A percentile compares a stretch with the other conserved stretches of the same genome.
Evolutionary conservation across 2,888 invertebrate species (phyloP).

Genomic region (Helleia helle): DNA sequence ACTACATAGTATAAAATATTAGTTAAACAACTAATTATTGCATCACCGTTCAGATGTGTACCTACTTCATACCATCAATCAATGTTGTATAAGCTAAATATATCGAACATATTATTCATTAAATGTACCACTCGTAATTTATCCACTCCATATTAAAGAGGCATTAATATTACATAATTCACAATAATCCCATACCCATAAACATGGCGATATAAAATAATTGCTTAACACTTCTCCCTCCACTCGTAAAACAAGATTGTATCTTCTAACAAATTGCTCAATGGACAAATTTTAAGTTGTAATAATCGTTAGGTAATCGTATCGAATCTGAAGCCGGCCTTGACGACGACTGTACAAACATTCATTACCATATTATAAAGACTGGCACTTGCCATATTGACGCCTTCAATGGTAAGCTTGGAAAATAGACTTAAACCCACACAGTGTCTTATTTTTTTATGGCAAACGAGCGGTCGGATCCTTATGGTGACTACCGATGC

Average conservation of each 20-base stretch:
- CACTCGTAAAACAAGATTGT: neutral
- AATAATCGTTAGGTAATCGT: neutral
- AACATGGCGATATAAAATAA: neutral
- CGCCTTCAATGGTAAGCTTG: neutral
- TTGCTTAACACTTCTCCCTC: neutral
- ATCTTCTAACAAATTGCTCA: neutral
- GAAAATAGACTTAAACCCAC: no score
- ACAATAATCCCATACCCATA: neutral
- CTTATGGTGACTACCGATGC: no score
- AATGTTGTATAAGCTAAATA: no score
- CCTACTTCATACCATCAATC: no score
- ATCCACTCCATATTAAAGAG: neutral
- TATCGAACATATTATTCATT: no score
- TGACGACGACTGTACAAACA: constrained; percentile 46
- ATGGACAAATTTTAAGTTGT: constrained; percentile 3
- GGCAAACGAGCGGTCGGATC: no score
- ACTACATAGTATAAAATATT: no score
- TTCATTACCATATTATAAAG: constrained; percentile 31
- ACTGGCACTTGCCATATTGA: constrained; percentile 4
- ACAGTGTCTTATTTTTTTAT: no score
- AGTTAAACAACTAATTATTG: no score
- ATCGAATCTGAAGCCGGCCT: constrained; percentile 28
- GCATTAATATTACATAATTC: constrained; percentile 3
- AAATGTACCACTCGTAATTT: neutral
- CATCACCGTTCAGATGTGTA: no score